These are phyloP conservation scores for Micrasema minimum DNA, from an alignment of 1,140 invertebrate species.

Conservation along the genomic window DNA sequence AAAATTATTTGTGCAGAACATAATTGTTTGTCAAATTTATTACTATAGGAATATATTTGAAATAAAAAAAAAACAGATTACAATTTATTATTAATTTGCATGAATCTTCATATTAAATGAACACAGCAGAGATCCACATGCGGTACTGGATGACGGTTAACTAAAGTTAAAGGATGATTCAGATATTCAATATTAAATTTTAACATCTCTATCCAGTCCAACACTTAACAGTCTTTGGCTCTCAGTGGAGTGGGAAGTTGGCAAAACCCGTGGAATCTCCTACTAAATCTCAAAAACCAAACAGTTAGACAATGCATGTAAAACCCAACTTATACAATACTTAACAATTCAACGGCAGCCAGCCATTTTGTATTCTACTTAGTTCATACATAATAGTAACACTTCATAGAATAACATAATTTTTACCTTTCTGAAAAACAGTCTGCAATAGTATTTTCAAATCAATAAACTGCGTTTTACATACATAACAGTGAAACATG, in stretches of 20 bases:
- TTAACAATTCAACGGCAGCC: no score
- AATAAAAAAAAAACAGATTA: constrained; percentile 10
- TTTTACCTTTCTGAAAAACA: no score
- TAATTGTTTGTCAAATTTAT: constrained; percentile 28
- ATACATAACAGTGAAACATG: no score
- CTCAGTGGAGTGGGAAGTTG: constrained; percentile 19
- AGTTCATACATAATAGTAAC: no score
- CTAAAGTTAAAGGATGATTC: background rate
- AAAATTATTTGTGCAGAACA: constrained; percentile 27
- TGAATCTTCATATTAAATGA: constrained; percentile 13
- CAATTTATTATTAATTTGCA: no score
- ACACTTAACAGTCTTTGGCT: constrained; percentile 24
- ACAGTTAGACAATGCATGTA: background rate
- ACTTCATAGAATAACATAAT: no score
- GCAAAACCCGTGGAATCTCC: constrained; percentile 8
- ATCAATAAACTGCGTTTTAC: no score
- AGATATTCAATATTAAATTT: background rate
- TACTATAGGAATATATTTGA: constrained; percentile 7
- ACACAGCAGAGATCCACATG: constrained; percentile 22
- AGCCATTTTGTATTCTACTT: no score
- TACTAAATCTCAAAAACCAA: constrained; percentile 10
- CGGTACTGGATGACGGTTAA: background rate
- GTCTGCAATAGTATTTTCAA: no score
- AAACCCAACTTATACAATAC: background rate
- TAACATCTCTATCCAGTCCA: constrained; percentile 7